Evolutionary conservation across 2,797 vertebrate species (phyloP).

Genomic region (Mycteria americana): DNA sequence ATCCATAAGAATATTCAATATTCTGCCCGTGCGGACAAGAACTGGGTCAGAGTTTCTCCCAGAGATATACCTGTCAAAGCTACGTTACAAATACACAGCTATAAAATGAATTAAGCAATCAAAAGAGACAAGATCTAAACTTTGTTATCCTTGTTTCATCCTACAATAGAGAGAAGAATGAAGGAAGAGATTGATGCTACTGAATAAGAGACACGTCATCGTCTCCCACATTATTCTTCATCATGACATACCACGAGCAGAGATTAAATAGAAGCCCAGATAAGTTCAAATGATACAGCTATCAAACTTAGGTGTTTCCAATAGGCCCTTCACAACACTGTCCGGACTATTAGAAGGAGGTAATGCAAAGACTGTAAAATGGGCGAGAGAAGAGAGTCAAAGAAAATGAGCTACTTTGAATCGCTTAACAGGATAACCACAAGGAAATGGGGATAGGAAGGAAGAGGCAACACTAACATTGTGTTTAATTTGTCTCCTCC

Average conservation of each 20-base stretch:
- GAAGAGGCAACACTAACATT: not conserved
- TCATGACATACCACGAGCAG: not conserved
- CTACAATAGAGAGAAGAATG: slow-evolving; percentile 4
- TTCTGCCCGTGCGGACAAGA: slow-evolving; percentile 10
- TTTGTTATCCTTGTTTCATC: slow-evolving; percentile 37
- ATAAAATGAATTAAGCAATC: slow-evolving; percentile 56
- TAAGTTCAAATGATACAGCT: slow-evolving; percentile 26
- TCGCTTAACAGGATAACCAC: slow-evolving; percentile 1
- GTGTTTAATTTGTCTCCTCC: slow-evolving; percentile 7
- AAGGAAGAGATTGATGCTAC: not conserved
- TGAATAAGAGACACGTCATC: not conserved
- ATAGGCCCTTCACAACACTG: not conserved
- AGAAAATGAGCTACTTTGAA: slow-evolving; percentile 2
- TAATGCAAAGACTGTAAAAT: not conserved
- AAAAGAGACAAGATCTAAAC: slow-evolving; percentile 61
- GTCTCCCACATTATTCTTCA: not conserved
- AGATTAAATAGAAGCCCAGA: slow-evolving; percentile 19
- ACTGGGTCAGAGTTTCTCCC: slow-evolving; percentile 32
- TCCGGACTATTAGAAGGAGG: not conserved
- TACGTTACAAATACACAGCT: slow-evolving; percentile 12
- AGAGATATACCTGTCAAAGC: slow-evolving; percentile 39
- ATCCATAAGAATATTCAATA: slow-evolving; percentile 18
- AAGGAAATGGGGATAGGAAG: slow-evolving; percentile 8
- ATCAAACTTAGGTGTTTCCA: not conserved
- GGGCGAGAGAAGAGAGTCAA: not conserved